Evolutionary conservation across 2,113 vertebrate genomes (phyloP).

Genomic region (Cephalopterus ornatus): DNA sequence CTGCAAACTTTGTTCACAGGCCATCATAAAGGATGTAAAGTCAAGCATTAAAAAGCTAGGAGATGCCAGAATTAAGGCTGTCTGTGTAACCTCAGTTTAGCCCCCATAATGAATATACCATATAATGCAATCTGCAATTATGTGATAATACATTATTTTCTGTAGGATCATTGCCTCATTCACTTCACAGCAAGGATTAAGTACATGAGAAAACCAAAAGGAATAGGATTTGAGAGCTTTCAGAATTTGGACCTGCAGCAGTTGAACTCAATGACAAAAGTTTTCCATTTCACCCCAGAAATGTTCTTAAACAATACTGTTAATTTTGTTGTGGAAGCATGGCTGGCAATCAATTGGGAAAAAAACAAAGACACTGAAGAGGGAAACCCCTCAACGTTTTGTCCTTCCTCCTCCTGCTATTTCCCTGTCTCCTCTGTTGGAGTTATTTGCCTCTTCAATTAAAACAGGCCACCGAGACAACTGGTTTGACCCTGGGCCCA

Average conservation of each 20-base stretch:
- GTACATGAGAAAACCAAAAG: not conserved
- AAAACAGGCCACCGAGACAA: not conserved
- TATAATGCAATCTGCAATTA: not conserved
- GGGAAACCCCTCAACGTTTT: not conserved
- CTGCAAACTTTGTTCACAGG: not conserved
- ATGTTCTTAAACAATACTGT: rapidly evolving
- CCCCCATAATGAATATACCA: not conserved
- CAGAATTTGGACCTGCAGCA: not conserved
- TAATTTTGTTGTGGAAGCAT: not conserved
- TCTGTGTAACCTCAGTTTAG: not conserved
- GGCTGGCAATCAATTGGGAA: not conserved
- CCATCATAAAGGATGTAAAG: not conserved
- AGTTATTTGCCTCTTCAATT: not conserved
- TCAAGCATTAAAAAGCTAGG: not conserved
- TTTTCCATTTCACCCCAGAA: not conserved
- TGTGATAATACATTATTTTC: constrained; percentile 18
- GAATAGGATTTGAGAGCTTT: not conserved
- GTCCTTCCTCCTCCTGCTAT: not conserved
- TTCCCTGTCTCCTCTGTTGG: not conserved
- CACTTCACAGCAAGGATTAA: not conserved
- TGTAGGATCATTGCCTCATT: not conserved
- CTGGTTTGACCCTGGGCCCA: not conserved
- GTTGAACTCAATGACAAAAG: not conserved
- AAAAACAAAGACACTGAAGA: not conserved
- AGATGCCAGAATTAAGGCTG: not conserved